Percentiles rank a stretch among this genome's conserved stretches.
phyloP scores from a whole-genome alignment of 2,113 vertebrate genomes.

The Psittacus erithacus region DNA sequence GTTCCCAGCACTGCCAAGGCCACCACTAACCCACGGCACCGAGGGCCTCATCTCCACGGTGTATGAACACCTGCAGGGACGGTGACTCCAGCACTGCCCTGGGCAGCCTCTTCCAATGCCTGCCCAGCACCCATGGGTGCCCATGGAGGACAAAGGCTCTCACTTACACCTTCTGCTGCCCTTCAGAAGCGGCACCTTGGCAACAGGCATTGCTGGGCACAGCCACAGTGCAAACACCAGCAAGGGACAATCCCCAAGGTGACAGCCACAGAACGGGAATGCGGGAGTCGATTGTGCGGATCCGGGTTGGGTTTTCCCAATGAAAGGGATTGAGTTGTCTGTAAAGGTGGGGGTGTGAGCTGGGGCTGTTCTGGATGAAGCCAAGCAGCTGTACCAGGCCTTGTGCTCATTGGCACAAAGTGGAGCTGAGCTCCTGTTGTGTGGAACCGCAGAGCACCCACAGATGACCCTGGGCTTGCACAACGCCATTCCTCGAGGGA shows the following conservation, averaged over 20 bases:
- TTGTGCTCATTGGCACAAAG: background rate
- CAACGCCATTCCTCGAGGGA: background rate
- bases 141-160: background rate
- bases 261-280: background rate
- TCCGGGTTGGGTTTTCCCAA: background rate
- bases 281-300: background rate
- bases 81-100: background rate
- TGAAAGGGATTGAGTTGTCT: background rate
- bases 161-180: background rate
- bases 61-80: background rate
- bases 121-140: background rate
- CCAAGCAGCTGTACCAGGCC: background rate
- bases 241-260: background rate
- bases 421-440: background rate
- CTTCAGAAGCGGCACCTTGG: background rate
- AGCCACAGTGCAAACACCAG: background rate
- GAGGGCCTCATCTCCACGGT: background rate
- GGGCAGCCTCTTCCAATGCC: background rate
- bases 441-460: background rate
- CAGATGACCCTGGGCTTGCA: background rate
- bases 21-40: background rate
- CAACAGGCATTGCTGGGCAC: background rate
- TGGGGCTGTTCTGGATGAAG: background rate
- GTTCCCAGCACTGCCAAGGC: background rate
- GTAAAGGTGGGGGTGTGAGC: background rate